Evolutionary conservation across 2,113 vertebrate genomes (phyloP).

Genomic region (Panthera leo): DNA sequence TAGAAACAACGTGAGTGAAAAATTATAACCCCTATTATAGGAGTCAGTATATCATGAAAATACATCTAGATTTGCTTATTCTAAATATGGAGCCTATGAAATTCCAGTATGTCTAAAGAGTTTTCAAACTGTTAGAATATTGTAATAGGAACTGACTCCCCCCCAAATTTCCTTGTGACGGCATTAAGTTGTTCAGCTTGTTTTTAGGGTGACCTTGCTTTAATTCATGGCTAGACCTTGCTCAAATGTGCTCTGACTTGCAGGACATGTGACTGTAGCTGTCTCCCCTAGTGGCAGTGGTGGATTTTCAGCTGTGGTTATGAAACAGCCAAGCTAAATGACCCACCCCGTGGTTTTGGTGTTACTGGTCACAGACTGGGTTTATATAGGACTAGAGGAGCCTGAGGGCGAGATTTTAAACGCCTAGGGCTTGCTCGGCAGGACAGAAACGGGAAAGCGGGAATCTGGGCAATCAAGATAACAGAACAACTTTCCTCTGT

Average conservation of each 20-base stretch:
- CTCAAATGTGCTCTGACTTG: not conserved
- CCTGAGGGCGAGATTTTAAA: not conserved
- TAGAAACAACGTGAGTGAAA: not conserved
- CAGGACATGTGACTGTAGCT: not conserved
- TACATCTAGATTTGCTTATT: not conserved
- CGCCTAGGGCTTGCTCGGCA: too few species aligned
- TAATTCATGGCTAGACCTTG: not conserved
- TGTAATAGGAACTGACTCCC: not conserved
- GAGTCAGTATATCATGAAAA: not conserved
- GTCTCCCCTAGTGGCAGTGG: not conserved
- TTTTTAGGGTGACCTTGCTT: conserved; percentile 1
- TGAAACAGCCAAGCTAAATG: not conserved
- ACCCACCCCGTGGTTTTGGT: not conserved
- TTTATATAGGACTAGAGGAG: not conserved
- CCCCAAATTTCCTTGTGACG: not conserved
- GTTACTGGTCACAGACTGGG: not conserved
- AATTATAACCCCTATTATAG: not conserved
- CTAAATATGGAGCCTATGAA: not conserved
- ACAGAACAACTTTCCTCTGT: not conserved
- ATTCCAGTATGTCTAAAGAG: not conserved
- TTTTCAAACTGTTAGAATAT: not conserved
- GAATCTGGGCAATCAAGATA: not conserved
- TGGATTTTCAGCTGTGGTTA: not conserved
- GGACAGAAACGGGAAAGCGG: not conserved
- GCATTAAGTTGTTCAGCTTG: not conserved